A percentile compares a stretch with the other conserved stretches of the same genome.
phyloP scores from a whole-genome alignment of 2,888 invertebrate species.

The Mythimna ferrago region DNA sequence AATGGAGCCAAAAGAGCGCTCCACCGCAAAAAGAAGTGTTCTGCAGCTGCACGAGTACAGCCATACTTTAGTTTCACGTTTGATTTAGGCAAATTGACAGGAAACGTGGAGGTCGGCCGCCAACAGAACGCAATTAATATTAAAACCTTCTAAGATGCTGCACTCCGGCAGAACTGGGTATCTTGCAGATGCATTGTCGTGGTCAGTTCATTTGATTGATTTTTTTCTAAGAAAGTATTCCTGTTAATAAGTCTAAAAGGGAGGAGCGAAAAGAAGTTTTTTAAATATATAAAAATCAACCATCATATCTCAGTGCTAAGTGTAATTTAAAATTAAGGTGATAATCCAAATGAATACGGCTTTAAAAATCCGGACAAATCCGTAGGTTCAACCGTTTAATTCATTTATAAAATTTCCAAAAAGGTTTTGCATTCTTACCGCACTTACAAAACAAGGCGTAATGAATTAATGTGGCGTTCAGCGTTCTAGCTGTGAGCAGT shows the following conservation, averaged over 20 bases:
- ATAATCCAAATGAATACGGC: neutral
- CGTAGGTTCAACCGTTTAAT: constrained; percentile 12
- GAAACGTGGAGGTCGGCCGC: constrained; percentile 66
- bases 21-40: constrained; percentile 41
- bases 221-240: neutral
- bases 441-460: constrained; percentile 61
- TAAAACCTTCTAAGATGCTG: constrained; percentile 68
- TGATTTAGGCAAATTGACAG: constrained; percentile 74
- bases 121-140: constrained; percentile 72
- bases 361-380: neutral
- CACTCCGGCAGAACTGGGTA: constrained; percentile 42
- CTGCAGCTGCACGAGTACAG: constrained; percentile 25
- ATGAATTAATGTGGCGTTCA: constrained; percentile 66
- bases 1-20: constrained; percentile 56
- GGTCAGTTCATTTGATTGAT: neutral
- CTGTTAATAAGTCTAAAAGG: too few relatives aligned
- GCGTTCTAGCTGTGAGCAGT: constrained; percentile 59
- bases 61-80: constrained; percentile 63
- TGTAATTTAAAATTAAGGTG: neutral
- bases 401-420: constrained; percentile 50
- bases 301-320: neutral
- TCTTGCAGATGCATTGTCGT: constrained; percentile 4
- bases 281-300: too few relatives aligned
- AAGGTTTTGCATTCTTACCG: constrained; percentile 56
- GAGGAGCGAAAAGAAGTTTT: neutral